Evolutionary conservation across 2,113 vertebrate species (phyloP).

Genomic region (Nerophis lumbriciformis): DNA sequence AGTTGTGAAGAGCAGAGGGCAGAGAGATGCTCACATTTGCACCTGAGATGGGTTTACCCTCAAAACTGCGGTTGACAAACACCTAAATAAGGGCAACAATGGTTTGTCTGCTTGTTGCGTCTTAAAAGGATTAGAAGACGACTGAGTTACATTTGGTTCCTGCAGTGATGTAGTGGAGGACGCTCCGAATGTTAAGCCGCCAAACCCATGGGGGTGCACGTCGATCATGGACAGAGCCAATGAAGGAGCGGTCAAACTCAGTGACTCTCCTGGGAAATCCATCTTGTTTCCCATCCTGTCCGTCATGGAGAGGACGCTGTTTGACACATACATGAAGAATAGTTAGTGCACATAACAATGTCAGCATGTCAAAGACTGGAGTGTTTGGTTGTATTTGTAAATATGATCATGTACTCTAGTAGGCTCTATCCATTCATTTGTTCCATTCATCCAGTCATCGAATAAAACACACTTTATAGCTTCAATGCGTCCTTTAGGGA

Average conservation of each 20-base stretch:
- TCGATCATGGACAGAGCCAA: conserved; percentile 72
- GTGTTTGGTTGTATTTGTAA: too few relatives aligned
- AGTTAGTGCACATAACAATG: background rate
- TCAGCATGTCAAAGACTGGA: too few relatives aligned
- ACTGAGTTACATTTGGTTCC: conserved; percentile 70
- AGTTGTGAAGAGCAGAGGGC: conserved; percentile 65
- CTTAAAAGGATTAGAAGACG: background rate
- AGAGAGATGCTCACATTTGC: conserved; percentile 75
- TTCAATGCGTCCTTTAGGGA: too few relatives aligned
- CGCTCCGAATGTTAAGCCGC: conserved; percentile 77
- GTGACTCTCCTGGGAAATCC: conserved; percentile 60
- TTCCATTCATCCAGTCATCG: too few relatives aligned
- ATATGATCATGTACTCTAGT: too few relatives aligned
- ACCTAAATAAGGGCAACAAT: conserved; percentile 62
- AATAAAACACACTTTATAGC: too few relatives aligned
- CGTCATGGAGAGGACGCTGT: conserved; percentile 77
- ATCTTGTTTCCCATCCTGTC: conserved; percentile 75
- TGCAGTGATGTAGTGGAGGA: conserved; percentile 45
- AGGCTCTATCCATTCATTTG: too few relatives aligned
- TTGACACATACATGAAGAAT: conserved; percentile 1
- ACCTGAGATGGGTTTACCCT: conserved; percentile 21
- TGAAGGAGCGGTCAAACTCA: conserved; percentile 52
- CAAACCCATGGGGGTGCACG: conserved; percentile 64
- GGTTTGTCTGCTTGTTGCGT: background rate
- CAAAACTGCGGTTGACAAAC: conserved; percentile 57